Base-by-base conservation (phyloP, 2,888 invertebrate species). In the Pseudococcus viburni region DNA sequence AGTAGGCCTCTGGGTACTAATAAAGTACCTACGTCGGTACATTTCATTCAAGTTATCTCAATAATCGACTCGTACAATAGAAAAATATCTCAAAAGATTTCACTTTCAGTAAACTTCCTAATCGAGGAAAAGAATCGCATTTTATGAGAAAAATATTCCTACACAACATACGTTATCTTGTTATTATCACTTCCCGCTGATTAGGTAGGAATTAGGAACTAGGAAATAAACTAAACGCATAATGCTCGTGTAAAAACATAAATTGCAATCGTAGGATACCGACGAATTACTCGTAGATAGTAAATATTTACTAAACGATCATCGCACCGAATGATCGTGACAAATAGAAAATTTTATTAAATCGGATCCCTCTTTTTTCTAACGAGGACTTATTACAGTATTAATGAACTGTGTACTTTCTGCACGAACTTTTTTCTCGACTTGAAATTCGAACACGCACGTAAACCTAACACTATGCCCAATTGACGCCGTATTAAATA, bases 321-420 rank as follows among this genome's bases (percentile, higher is more conserved):
- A 42, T 42, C 42, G 42, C 42, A 8, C 9, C 9, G 42, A 42
- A 42, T 42, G 42, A 42, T 64, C 64, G 64, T 64, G 64, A 64
- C 9, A 64, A 64, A 64, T 64, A 19, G 64, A 11, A 64, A 64
- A 46, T 55, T 84, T 55, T 55, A 46, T 84, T 84, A 84, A 46
- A 46, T 22, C 19, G 48, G 46, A 84, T n/a, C 19, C 17, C n/a
- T 39, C 39, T 33, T 83, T 22, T 39, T 46, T 26, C 73, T 33
- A 73, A 73, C 73, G 17, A 73, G 33, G 33, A 22, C 11, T 64
- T 64, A 22, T 64, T 33, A 17, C 3, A 33, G 1, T 73, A 73
- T 73, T 73, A 73, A 73, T 73, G 73, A 73, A 73, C 33, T 6
- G 33, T 68, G 68, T 12, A 68, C 68, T 26, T 68, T 68, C 26